Evolutionary conservation across 2,888 invertebrate species (phyloP), one percentile per base, ranked within the genome.

Genomic region (Chrysolina haemoptera): DNA sequence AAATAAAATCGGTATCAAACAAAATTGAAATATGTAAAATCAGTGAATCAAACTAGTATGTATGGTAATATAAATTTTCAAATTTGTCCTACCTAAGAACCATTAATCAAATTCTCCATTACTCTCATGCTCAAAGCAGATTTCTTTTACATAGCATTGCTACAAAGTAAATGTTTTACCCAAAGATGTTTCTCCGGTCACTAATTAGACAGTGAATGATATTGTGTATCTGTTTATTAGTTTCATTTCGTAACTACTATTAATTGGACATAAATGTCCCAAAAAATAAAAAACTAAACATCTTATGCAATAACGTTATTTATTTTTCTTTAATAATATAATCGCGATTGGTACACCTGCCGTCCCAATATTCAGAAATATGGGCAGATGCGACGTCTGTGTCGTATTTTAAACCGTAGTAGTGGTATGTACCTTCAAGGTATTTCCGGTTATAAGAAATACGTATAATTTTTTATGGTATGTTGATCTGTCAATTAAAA

Each of bases 351-450:
- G 78, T 77, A 81, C 83, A 83, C 83, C 83, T 83, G 83, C 82
- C 80, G 83, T 79, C 81, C 83, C 83, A 83, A 83, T 83, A 83
- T 82, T 83, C 82, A 82, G 80, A 82, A 82, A 80, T 81, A 83
- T 77, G 81, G 80, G 83, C 82, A 83, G 82, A 82, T 82, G 82
- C 81, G 77, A 73, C 77, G 78, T 75, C 75, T 75, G 77, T 68
- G 72, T 71, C 76, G 78, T 79, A 76, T 79, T 76, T 78, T 78
- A 68, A 78, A 74, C 74, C 70, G 73, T 71, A 71, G 76, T 69
- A 62, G 70, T 69, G 62, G 67, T 67, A 65, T 64, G 76, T 76
- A 79, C 78, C 78, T 79, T 77, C 74, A 64, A 80, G 80, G 79
- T 78, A 81, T 82, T 82, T 82, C 82, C 82, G 81, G 82, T 74